Evolutionary conservation across 2,797 vertebrate genomes (phyloP).

Genomic region (Sarcophilus harrisii): DNA sequence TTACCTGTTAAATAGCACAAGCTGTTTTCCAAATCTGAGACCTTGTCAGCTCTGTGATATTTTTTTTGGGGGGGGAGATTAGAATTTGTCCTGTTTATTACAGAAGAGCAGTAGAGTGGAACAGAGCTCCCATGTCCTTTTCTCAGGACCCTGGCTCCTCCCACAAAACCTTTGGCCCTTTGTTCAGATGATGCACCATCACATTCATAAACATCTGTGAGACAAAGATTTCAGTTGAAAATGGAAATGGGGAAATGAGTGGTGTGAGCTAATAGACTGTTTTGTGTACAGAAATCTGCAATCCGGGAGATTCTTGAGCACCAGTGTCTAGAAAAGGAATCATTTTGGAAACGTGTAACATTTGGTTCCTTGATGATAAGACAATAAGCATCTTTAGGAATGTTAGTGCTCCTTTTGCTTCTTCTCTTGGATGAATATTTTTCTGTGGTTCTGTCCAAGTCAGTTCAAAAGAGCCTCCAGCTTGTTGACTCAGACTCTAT

Average conservation of each 20-base stretch:
- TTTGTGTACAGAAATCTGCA: background rate
- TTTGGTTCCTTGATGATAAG: background rate
- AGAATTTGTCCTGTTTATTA: background rate
- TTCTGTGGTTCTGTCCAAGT: background rate
- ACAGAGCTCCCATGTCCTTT: background rate
- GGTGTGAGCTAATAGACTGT: background rate
- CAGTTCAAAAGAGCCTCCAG: background rate
- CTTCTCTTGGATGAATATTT: background rate
- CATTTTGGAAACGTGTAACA: background rate
- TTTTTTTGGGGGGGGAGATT: background rate
- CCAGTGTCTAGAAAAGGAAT: background rate
- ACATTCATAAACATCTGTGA: background rate
- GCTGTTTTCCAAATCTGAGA: background rate
- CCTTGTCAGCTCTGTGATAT: background rate
- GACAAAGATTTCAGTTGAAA: background rate
- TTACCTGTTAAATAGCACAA: background rate
- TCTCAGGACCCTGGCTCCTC: background rate
- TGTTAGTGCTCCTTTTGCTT: background rate
- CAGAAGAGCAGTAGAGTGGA: background rate
- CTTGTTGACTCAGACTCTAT: background rate
- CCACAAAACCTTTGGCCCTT: background rate
- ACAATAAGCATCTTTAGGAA: background rate
- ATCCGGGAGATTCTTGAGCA: background rate
- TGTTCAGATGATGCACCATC: background rate
- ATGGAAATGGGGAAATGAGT: background rate